Evolutionary conservation across 1,140 invertebrate genomes (phyloP).

Genomic region (Drosophila guanche): DNA sequence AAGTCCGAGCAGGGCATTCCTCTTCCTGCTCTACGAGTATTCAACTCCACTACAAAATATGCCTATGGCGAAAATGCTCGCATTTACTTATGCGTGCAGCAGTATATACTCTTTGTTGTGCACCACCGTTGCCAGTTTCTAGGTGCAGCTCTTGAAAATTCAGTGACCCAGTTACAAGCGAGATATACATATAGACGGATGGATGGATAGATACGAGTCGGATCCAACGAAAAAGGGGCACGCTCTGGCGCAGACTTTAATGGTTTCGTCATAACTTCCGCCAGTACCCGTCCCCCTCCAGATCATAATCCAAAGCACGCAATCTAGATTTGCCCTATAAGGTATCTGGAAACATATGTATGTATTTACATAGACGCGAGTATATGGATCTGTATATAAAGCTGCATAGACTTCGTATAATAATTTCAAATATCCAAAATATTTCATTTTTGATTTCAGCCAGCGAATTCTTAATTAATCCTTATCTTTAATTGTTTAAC

Average conservation of each 20-base stretch:
- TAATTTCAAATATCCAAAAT: conserved; percentile 27
- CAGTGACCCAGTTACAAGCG: conserved; percentile 73
- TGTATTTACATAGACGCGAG: neutral
- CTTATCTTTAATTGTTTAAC: too few species aligned
- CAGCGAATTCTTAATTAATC: conserved; percentile 4
- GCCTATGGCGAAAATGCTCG: conserved; percentile 52
- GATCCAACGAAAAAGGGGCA: conserved; percentile 43
- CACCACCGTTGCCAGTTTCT: conserved; percentile 44
- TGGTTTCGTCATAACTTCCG: conserved; percentile 66
- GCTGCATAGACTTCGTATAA: conserved; percentile 20
- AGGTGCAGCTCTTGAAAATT: conserved; percentile 77
- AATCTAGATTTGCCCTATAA: conserved; percentile 59
- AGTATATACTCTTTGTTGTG: conserved; percentile 23
- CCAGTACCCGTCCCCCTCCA: too few species aligned
- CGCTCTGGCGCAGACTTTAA: conserved; percentile 71
- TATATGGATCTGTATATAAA: too few species aligned
- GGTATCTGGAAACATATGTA: conserved; percentile 6
- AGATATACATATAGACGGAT: conserved; percentile 27
- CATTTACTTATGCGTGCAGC: too few species aligned
- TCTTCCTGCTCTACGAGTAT: conserved; percentile 9
- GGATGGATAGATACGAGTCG: conserved; percentile 20
- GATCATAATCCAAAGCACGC: conserved; percentile 49
- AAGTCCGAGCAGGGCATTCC: conserved; percentile 34
- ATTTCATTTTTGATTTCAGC: conserved; percentile 25
- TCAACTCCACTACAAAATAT: conserved; percentile 31